These are phyloP conservation scores for Nomada flava DNA, from an alignment of 2,888 invertebrate species.

Conservation along the genomic window DNA sequence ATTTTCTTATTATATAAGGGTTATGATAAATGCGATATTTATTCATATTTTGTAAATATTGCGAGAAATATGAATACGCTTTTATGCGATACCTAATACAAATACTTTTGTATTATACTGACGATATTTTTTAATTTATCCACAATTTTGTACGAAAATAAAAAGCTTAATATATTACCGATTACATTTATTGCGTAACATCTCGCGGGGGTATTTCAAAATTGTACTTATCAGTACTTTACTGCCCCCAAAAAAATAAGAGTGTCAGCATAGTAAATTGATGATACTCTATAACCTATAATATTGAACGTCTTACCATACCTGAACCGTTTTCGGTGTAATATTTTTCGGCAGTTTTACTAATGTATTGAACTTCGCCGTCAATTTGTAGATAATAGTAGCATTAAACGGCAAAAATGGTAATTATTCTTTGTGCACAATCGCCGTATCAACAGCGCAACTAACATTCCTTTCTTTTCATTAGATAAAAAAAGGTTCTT, in stretches of 20 bases:
- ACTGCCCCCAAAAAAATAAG: conserved; percentile 1
- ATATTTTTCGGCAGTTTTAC: conserved; percentile 8
- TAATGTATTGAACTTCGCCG: not conserved
- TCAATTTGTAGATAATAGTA: conserved; percentile 4
- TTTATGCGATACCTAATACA: not conserved
- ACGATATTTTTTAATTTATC: not conserved
- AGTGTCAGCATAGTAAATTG: conserved; percentile 19
- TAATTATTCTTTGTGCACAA: conserved; percentile 27
- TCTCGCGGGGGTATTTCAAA: not conserved
- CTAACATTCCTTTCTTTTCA: conserved; percentile 13
- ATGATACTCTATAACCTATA: conserved; percentile 34
- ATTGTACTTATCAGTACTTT: not conserved
- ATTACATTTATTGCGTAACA: not conserved
- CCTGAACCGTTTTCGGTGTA: not conserved
- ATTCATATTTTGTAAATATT: not conserved
- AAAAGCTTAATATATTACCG: not conserved
- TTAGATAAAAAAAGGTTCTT: conserved; percentile 55
- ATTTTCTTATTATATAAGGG: not conserved
- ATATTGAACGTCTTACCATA: not conserved
- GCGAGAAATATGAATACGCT: conserved; percentile 3
- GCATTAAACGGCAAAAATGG: conserved; percentile 39
- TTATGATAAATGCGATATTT: no score
- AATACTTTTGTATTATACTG: not conserved
- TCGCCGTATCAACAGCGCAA: not conserved
- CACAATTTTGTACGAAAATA: not conserved